phyloP scores from a whole-genome alignment of 2,797 vertebrate genomes.

The Enteromius anoplus region DNA sequence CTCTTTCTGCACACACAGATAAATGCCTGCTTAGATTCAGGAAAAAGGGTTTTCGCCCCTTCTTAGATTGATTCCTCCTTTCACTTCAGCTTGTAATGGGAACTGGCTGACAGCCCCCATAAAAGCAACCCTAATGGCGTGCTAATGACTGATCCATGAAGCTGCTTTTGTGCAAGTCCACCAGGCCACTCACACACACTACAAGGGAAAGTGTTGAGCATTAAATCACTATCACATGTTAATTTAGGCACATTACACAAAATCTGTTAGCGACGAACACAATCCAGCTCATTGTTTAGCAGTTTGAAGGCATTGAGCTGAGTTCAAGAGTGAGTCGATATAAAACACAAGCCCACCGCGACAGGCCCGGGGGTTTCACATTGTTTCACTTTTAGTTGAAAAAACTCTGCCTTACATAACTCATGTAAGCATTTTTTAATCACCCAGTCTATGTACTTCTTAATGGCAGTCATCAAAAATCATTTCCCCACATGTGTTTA shows the following conservation, averaged over 20 bases:
- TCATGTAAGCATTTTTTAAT: conserved; percentile 26
- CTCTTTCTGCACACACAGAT: conserved; percentile 16
- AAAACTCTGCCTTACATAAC: conserved; percentile 14
- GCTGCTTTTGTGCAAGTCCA: conserved; percentile 35
- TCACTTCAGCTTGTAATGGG: conserved; percentile 7
- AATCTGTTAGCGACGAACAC: conserved; percentile 66
- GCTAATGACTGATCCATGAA: conserved; percentile 46
- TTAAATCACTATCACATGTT: conserved; percentile 56
- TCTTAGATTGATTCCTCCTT: conserved; percentile 10
- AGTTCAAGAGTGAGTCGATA: conserved; percentile 67
- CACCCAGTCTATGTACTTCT: not conserved
- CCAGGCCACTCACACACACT: conserved; percentile 25
- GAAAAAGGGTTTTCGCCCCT: conserved; percentile 4
- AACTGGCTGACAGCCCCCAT: conserved; percentile 5
- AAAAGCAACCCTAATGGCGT: conserved; percentile 38
- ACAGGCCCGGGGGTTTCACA: not conserved
- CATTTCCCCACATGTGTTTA: conserved; percentile 27
- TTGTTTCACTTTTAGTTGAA: not conserved
- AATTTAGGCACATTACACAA: conserved; percentile 34
- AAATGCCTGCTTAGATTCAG: not conserved
- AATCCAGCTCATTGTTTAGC: conserved; percentile 64
- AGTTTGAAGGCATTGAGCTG: conserved; percentile 69
- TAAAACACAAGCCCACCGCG: conserved; percentile 51
- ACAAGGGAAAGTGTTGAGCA: conserved; percentile 29
- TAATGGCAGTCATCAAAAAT: conserved; percentile 35